These are phyloP conservation scores for Eugnorisma glareosa DNA, from an alignment of 2,888 invertebrate species.

Conservation along the genomic window DNA sequence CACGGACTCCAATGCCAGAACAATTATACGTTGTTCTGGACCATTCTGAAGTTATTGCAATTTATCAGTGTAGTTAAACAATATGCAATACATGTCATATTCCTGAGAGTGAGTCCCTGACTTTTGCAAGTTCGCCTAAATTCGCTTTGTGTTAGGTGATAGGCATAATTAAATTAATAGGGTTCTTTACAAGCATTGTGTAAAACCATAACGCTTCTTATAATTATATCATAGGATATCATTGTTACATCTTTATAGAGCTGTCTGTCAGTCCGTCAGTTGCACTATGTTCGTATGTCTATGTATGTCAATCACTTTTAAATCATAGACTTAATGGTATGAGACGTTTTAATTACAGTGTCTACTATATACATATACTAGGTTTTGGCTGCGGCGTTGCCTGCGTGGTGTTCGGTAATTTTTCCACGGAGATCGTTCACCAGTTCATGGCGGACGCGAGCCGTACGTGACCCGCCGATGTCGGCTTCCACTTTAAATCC, in stretches of 20 bases:
- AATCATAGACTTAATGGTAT: background rate
- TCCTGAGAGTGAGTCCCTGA: background rate
- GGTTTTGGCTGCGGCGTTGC: background rate
- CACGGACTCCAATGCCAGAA: too few species aligned
- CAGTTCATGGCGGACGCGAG: too few species aligned
- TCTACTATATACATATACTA: background rate
- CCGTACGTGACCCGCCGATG: too few species aligned
- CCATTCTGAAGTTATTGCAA: too few species aligned
- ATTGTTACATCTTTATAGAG: slow-evolving; percentile 7
- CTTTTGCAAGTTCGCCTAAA: background rate
- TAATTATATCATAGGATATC: background rate
- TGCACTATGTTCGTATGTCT: background rate
- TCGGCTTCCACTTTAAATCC: too few species aligned
- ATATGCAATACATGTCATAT: too few species aligned
- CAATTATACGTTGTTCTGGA: too few species aligned
- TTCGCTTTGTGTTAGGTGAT: background rate
- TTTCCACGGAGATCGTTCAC: background rate
- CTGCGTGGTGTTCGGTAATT: background rate
- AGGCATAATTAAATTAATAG: background rate
- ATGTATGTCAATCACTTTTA: slow-evolving; percentile 34
- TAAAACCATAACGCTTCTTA: background rate
- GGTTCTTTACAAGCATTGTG: background rate
- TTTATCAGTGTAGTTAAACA: too few species aligned
- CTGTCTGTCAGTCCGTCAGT: slow-evolving; percentile 20
- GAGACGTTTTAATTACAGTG: slow-evolving; percentile 2